Evolutionary conservation across 2,888 invertebrate species (phyloP).

Genomic region (Eupithecia pulchellata): DNA sequence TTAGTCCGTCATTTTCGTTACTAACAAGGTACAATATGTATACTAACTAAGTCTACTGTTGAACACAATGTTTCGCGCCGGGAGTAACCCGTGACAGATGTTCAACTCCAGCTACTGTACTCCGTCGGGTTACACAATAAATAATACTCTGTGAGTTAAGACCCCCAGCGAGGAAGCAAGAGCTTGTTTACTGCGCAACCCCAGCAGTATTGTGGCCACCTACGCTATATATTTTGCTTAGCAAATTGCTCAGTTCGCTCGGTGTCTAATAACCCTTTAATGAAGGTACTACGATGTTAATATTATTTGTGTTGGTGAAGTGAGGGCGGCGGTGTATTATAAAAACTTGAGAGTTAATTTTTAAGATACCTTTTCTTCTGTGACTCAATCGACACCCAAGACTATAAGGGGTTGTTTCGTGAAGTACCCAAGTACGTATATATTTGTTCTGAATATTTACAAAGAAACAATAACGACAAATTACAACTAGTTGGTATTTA

Average conservation of each 20-base stretch:
- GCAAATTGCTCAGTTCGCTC: constrained; percentile 81
- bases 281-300: constrained; percentile 66
- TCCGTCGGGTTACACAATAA: constrained; percentile 76
- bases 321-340: constrained; percentile 35
- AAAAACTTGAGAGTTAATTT: constrained; percentile 15
- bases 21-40: neutral
- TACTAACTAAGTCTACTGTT: neutral
- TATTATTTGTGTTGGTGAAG: constrained; percentile 47
- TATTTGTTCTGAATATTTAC: no score
- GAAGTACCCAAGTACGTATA: no score
- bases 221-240: constrained; percentile 82
- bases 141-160: constrained; percentile 82
- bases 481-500: no score
- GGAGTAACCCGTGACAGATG: constrained; percentile 58
- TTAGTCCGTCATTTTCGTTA: neutral
- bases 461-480: no score
- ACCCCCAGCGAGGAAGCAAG: constrained; percentile 81
- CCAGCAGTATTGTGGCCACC: constrained; percentile 77
- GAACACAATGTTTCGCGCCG: constrained; percentile 38
- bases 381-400: constrained; percentile 1
- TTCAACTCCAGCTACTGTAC: constrained; percentile 66
- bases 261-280: constrained; percentile 84
- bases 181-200: constrained; percentile 76
- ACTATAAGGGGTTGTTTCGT: neutral
- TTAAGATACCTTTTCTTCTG: neutral